These are phyloP conservation scores for Chrysocyon brachyurus DNA, from an alignment of 2,797 vertebrate genomes.

Conservation along the genomic window DNA sequence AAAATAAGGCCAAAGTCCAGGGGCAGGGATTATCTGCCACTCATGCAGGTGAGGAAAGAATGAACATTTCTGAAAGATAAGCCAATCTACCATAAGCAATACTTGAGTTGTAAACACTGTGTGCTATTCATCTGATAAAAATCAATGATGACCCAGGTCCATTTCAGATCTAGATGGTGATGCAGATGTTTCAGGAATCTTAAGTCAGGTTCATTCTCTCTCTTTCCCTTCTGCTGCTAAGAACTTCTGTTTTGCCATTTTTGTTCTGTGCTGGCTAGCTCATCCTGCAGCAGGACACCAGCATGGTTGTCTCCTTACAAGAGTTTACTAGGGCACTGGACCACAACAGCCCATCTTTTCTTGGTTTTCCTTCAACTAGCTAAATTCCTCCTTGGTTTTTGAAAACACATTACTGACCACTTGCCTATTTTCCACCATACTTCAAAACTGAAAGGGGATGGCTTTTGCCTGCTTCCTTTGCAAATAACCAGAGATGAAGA, in stretches of 20 bases:
- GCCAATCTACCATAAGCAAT: not conserved
- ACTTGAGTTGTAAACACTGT: not conserved
- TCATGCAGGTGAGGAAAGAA: not conserved
- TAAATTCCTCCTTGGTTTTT: not conserved
- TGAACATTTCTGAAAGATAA: not conserved
- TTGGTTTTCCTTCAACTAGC: not conserved
- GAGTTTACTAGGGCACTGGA: not conserved
- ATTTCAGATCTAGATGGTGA: not conserved
- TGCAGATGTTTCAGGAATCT: not conserved
- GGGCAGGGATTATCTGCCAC: not conserved
- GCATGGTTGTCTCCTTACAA: not conserved
- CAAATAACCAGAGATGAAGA: not conserved
- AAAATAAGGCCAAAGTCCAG: not conserved
- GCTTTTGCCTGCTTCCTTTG: conserved; percentile 26
- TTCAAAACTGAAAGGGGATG: not conserved
- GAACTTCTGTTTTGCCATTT: not conserved
- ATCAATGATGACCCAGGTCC: not conserved
- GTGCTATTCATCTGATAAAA: not conserved
- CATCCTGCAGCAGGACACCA: not conserved
- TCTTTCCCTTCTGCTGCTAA: not conserved
- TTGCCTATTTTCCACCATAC: not conserved
- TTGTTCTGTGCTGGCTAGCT: not conserved
- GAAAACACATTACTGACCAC: not conserved
- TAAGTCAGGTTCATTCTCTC: not conserved
- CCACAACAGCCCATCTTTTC: not conserved